A percentile compares a stretch with the other conserved stretches of the same genome.
Conservation (phyloP, 1,140 invertebrate genomes). For the Eurosta solidaginis region DNA sequence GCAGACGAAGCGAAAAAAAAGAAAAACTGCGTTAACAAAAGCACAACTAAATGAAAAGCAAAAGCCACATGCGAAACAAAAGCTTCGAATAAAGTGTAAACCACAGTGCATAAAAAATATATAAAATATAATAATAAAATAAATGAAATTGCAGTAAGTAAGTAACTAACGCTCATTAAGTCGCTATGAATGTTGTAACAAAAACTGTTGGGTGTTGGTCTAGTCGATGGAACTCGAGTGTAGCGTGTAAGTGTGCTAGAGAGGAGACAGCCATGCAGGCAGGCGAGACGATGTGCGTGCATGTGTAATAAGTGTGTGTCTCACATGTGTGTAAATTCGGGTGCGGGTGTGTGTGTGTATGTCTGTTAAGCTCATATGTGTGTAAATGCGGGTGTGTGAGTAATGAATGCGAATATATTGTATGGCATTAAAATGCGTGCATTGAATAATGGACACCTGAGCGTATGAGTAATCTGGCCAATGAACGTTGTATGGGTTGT, state of each 20-base stretch:
- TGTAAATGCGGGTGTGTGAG: not conserved
- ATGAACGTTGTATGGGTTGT: not conserved
- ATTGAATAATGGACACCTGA: not conserved
- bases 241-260: not conserved
- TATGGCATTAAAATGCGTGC: conserved; percentile 4
- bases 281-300: not conserved
- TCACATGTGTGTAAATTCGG: not conserved
- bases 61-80: not conserved
- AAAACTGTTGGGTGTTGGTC: not conserved
- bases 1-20: not conserved
- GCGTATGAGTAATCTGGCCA: not conserved
- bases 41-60: not conserved
- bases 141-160: not conserved
- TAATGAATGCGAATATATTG: not conserved
- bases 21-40: not conserved
- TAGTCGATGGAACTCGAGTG: not conserved
- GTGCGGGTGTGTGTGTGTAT: too few species aligned
- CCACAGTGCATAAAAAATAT: not conserved
- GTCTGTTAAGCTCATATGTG: too few species aligned
- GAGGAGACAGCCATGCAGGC: not conserved
- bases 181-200: conserved; percentile 18
- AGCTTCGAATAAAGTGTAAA: not conserved
- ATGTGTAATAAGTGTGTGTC: not conserved
- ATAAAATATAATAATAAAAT: not conserved
- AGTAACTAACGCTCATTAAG: conserved; percentile 18